Percentiles rank a stretch among this genome's conserved stretches.
Conservation (phyloP, 1,140 invertebrate species). For the Formica selysi region DNA sequence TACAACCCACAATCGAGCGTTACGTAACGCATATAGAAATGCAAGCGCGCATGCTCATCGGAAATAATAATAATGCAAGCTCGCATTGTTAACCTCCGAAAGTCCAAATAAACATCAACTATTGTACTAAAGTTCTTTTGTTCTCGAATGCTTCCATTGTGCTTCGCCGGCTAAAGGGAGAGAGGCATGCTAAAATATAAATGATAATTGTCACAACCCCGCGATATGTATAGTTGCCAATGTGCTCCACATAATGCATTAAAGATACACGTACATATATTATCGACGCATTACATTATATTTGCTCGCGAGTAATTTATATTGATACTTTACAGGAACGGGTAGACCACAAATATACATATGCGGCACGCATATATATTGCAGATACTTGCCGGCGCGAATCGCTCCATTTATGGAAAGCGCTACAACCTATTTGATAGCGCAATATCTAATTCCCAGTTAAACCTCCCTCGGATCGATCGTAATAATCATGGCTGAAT, state of each 20-base stretch:
- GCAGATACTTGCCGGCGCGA: not conserved
- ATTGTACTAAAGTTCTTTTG: constrained; percentile 52
- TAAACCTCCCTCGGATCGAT: constrained; percentile 70
- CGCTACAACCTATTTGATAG: constrained; percentile 64
- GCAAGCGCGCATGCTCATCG: not conserved
- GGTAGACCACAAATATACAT: constrained; percentile 43
- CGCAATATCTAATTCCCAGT: constrained; percentile 71
- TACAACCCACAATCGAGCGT: not conserved
- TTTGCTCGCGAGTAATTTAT: constrained; percentile 70
- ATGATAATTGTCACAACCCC: constrained; percentile 55
- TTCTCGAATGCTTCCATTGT: constrained; percentile 39
- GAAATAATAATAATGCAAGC: not conserved
- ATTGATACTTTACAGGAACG: constrained; percentile 64
- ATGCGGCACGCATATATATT: constrained; percentile 18
- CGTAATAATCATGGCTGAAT: constrained; percentile 52
- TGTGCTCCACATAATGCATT: constrained; percentile 5
- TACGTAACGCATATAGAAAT: constrained; percentile 10
- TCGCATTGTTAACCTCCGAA: constrained; percentile 35
- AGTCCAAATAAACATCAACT: constrained; percentile 48
- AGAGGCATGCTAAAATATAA: constrained; percentile 31
- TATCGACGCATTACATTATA: constrained; percentile 68
- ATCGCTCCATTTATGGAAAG: constrained; percentile 65
- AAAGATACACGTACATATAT: not conserved
- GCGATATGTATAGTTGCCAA: not conserved
- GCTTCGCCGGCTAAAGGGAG: not conserved